Evolutionary conservation across 2,113 vertebrate species (phyloP).

Genomic region (Pogona vitticeps): DNA sequence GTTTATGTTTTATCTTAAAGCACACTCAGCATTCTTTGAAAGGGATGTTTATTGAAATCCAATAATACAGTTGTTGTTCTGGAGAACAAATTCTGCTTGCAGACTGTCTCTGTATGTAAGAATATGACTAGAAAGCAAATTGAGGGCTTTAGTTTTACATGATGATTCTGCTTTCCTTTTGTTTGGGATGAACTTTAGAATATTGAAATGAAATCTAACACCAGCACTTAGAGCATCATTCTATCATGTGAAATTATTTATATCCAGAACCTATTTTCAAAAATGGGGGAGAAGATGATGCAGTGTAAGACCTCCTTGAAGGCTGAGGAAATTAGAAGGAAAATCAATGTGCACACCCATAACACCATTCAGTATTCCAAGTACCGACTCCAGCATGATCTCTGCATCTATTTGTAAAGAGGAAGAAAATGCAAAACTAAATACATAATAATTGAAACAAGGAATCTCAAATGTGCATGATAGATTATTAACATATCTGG

Average conservation of each 20-base stretch:
- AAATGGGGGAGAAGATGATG: neutral
- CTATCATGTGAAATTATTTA: neutral
- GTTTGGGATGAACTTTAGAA: neutral
- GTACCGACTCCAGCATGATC: neutral
- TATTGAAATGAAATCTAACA: neutral
- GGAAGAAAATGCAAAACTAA: neutral
- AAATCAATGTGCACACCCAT: neutral
- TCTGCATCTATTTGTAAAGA: neutral
- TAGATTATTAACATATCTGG: no score
- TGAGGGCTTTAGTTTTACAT: neutral
- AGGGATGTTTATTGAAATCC: constrained; percentile 10
- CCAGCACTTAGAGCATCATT: no score
- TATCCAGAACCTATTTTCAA: neutral
- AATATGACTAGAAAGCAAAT: neutral
- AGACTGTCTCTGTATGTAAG: neutral
- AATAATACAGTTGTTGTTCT: neutral
- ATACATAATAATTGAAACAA: neutral
- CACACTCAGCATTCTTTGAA: constrained; percentile 8
- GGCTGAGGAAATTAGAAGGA: neutral
- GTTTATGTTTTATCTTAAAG: constrained; percentile 10
- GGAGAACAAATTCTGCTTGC: constrained; percentile 1
- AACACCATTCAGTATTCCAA: neutral
- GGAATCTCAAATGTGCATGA: neutral
- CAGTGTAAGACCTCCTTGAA: neutral
- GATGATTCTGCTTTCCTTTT: neutral